These are phyloP conservation scores for Chaetophractus vellerosus DNA, from an alignment of 2,797 vertebrate species.

Conservation along the genomic window DNA sequence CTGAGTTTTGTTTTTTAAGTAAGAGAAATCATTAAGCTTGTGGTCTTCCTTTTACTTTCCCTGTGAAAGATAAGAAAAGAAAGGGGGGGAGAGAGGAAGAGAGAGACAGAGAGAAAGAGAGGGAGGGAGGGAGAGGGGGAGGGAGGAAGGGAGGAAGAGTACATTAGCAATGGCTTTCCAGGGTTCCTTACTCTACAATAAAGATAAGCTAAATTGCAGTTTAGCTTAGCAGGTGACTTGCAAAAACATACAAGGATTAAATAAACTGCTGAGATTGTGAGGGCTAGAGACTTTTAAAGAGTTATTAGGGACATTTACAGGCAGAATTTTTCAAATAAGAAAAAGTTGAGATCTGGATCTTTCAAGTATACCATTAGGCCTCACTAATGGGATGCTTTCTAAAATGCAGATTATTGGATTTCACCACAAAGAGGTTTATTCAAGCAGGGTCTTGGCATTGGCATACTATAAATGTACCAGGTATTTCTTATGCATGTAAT, in stretches of 20 bases:
- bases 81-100: too few relatives aligned
- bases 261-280: background rate
- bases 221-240: background rate
- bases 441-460: background rate
- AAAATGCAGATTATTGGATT: background rate
- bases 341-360: background rate
- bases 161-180: background rate
- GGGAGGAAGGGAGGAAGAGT: too few relatives aligned
- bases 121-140: too few relatives aligned
- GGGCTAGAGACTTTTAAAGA: slow-evolving; percentile 32
- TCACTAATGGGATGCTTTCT: background rate
- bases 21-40: background rate
- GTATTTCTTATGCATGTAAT: background rate
- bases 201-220: slow-evolving; percentile 36
- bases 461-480: background rate
- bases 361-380: background rate
- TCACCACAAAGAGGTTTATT: background rate
- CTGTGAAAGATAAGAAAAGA: too few relatives aligned
- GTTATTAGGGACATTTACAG: background rate
- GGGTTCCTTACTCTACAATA: background rate
- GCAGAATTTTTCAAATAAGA: background rate
- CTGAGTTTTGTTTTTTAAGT: background rate
- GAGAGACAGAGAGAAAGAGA: too few relatives aligned
- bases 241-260: background rate
- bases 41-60: background rate